A percentile compares a stretch with the other conserved stretches of the same genome.
Conservation (phyloP, 2,797 vertebrate species). For the Sebastes vulpes region DNA sequence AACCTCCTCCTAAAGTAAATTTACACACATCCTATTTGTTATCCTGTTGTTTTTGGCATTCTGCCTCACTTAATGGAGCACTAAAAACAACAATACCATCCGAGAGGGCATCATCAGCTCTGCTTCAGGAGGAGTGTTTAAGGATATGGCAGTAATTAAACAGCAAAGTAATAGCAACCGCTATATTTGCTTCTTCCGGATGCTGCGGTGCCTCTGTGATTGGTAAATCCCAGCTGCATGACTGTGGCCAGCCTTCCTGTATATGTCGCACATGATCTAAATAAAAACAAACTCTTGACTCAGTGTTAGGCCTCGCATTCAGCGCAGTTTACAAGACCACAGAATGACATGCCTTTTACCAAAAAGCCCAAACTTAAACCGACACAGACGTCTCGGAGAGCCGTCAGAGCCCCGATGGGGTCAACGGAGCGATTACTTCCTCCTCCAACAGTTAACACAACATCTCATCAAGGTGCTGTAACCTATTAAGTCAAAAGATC, state of each 20-base stretch:
- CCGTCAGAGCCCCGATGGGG: conserved; percentile 17
- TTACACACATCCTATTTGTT: conserved; percentile 66
- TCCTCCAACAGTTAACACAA: conserved; percentile 8
- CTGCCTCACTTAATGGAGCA: conserved; percentile 59
- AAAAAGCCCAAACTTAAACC: conserved; percentile 56
- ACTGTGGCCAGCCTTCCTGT: conserved; percentile 76
- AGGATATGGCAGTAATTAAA: conserved; percentile 50
- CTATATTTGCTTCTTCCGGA: conserved; percentile 52
- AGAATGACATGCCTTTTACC: conserved; percentile 73
- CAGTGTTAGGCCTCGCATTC: conserved; percentile 64
- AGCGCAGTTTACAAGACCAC: conserved; percentile 78
- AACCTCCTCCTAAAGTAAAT: conserved; percentile 44
- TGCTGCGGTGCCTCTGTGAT: conserved; percentile 49
- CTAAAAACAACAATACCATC: conserved; percentile 57
- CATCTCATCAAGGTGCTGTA: conserved; percentile 33
- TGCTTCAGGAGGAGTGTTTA: conserved; percentile 20
- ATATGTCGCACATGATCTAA: conserved; percentile 74
- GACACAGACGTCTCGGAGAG: conserved; percentile 30
- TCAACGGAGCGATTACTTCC: conserved; percentile 42
- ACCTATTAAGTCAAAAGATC: conserved; percentile 10
- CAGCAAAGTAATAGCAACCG: conserved; percentile 15
- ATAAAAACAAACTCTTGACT: conserved; percentile 80
- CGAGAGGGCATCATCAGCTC: conserved; percentile 43
- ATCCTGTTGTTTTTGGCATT: conserved; percentile 67
- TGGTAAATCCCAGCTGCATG: conserved; percentile 65